Percentiles rank a stretch among this genome's conserved stretches.
These are phyloP conservation scores for Nesidiocoris tenuis DNA, from an alignment of 2,888 invertebrate species.

Conservation along the genomic window DNA sequence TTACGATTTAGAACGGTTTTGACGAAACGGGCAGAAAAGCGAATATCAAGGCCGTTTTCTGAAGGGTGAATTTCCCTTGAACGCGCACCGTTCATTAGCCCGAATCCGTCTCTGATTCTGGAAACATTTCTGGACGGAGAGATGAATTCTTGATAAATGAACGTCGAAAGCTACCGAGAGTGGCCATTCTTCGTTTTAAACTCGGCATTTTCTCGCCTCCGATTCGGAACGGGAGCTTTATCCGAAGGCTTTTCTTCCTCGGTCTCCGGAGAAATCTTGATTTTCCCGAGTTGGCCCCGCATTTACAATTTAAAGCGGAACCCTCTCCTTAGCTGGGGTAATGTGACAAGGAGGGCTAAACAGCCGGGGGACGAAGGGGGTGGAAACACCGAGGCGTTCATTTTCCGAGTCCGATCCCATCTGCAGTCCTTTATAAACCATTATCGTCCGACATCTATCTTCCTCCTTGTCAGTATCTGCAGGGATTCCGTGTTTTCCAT, in stretches of 20 bases:
- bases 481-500: too few relatives aligned
- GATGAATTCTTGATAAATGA: background rate
- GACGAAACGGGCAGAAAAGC: too few relatives aligned
- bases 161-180: background rate
- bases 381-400: background rate
- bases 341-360: background rate
- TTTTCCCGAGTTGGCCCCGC: background rate
- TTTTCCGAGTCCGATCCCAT: background rate
- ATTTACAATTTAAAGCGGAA: background rate
- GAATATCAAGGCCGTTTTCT: too few relatives aligned
- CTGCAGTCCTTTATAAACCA: background rate
- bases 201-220: background rate
- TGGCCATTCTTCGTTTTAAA: background rate
- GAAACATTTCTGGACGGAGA: background rate
- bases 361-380: background rate
- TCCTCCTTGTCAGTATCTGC: background rate
- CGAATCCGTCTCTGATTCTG: background rate
- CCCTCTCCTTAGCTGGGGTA: background rate
- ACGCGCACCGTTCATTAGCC: background rate
- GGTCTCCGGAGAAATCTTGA: background rate
- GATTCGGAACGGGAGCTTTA: background rate
- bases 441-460: background rate
- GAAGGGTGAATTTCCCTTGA: background rate
- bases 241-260: background rate
- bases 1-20: too few relatives aligned